Percentiles rank a stretch among this genome's conserved stretches.
These are phyloP conservation scores for Lates calcarifer DNA, from an alignment of 2,113 vertebrate genomes.

Conservation along the genomic window DNA sequence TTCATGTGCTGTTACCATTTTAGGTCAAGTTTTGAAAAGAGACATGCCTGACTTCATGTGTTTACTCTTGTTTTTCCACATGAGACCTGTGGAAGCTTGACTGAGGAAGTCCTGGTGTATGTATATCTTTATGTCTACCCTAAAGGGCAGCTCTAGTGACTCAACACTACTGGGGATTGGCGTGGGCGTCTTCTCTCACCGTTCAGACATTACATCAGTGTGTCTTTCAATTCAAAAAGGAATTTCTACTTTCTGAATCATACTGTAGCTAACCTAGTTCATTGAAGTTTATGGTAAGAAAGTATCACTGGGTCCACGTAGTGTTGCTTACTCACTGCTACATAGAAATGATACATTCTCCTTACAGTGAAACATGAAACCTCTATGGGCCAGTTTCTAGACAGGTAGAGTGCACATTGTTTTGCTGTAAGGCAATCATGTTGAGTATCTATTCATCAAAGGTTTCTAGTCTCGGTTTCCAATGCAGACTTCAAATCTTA, in stretches of 20 bases:
- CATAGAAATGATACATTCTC: constrained; percentile 42
- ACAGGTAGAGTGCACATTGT: constrained; percentile 33
- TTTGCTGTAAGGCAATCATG: constrained; percentile 33
- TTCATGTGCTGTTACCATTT: constrained; percentile 77
- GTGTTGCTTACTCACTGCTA: constrained; percentile 55
- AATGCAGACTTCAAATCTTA: background rate
- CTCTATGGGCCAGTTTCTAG: constrained; percentile 17
- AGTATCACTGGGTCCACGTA: constrained; percentile 40
- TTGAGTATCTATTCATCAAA: constrained; percentile 2
- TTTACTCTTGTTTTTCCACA: constrained; percentile 60
- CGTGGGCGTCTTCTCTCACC: constrained; percentile 47
- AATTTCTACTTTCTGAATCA: constrained; percentile 78
- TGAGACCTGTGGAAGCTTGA: constrained; percentile 24
- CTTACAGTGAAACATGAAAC: constrained; percentile 64
- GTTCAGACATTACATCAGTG: constrained; percentile 81
- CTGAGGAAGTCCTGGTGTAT: constrained; percentile 29
- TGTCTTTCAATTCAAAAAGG: constrained; percentile 50
- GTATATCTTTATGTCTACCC: constrained; percentile 40
- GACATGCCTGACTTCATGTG: constrained; percentile 56
- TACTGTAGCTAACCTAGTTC: constrained; percentile 40
- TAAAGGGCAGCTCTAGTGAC: constrained; percentile 54
- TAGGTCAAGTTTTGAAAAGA: constrained; percentile 72
- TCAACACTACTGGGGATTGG: constrained; percentile 52
- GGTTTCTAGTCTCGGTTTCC: constrained; percentile 14
- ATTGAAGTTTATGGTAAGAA: constrained; percentile 62